Base-by-base conservation (phyloP, 2,797 vertebrate genomes). In the Petrocephalus schoutedeni region DNA sequence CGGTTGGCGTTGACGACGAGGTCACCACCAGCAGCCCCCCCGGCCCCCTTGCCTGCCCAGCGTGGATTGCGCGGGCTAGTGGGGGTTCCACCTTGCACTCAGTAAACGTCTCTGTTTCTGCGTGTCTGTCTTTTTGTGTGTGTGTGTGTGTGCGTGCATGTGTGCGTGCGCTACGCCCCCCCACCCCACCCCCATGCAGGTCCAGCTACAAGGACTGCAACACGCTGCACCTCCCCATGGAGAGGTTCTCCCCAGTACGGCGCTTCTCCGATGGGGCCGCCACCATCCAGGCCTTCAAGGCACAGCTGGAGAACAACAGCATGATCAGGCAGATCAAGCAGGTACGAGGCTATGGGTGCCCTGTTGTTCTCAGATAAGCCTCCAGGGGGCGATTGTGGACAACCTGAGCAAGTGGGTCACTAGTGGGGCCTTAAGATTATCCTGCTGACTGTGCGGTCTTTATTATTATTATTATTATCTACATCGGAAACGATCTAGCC, bases 131-230 rank as follows among this genome's bases (percentile, higher is more conserved):
- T 87, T 28, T 67, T 14, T 88, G 28, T 64, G 87, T 91, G 86
- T 90, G 89, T 71, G 2, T 71, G 32, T 74, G 36, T 88, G 2
- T 91, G 9, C 90, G 85, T 90, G 64, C 88, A 59, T 85, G 58
- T 87, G 28, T 87, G 59, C 54, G 87, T 80, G 53, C 61, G 61
- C 51, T 85, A 4, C 16, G 10, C 16, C 28, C 36, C 14, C 61
- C 8, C 80, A 28, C 28, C 28, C 54, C 54, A 9, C 56, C 89
- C 86, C 89, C 54, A 41, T 92, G 86, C 94, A 99, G 98, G 94
- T 98, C 98, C 83, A 95, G 97, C 93, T 99, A 99, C 94, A 99
- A 99, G 95, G 98, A 99, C 94, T 98, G 97, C 89, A 99, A 99
- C 92, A 99, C 98, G 14, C 96, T 99, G 94, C 98, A 99, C 92